Evolutionary conservation across 1,140 invertebrate genomes (phyloP).

Genomic region (Thaumatotibia leucotreta): DNA sequence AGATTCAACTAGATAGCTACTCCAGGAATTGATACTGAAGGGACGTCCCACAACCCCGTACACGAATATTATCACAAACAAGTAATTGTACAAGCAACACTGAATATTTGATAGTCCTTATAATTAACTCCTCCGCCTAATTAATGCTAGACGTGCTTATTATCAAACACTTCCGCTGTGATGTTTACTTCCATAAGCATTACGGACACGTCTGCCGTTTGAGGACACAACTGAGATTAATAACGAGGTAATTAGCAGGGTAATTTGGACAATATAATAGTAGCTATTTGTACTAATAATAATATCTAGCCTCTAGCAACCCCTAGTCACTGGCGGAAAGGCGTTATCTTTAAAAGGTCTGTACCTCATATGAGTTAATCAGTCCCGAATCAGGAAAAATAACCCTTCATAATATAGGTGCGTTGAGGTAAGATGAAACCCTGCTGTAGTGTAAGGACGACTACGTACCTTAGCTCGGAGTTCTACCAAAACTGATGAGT

Average conservation of each 20-base stretch:
- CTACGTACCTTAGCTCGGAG: no score
- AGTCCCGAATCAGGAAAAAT: no score
- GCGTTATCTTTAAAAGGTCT: no score
- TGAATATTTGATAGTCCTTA: slow-evolving; percentile 6
- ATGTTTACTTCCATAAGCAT: slow-evolving; percentile 3
- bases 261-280: background rate
- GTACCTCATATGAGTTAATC: no score
- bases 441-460: no score
- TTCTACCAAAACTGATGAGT: no score
- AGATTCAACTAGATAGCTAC: no score
- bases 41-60: no score
- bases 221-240: background rate
- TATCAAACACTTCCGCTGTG: slow-evolving; percentile 35
- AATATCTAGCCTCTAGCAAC: background rate
- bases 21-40: no score
- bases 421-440: no score
- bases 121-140: slow-evolving; percentile 22
- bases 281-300: background rate
- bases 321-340: no score
- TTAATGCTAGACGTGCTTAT: slow-evolving; percentile 40
- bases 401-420: no score
- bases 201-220: slow-evolving; percentile 1
- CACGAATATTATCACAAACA: background rate
- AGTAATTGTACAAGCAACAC: background rate
- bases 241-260: background rate